Conservation (phyloP, 2,797 vertebrate species). For the Apogon talboti region DNA sequence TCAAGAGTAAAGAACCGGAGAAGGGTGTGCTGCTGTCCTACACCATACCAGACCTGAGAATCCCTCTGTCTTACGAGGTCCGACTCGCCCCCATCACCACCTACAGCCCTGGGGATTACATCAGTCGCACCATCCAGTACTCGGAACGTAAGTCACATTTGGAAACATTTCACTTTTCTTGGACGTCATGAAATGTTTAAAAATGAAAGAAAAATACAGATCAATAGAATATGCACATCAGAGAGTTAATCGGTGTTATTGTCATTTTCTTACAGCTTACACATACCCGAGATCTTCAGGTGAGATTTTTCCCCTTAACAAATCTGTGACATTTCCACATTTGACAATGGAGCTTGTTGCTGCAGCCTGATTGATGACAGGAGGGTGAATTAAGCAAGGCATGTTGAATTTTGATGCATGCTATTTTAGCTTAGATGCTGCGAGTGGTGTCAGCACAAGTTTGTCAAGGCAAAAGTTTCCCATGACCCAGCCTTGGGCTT, state of each 20-base stretch:
- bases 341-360: conserved; percentile 29
- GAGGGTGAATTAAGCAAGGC: conserved; percentile 25
- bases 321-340: not conserved
- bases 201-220: too few relatives aligned
- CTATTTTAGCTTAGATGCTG: conserved; percentile 50
- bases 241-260: conserved; percentile 46
- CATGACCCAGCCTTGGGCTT: conserved; percentile 23
- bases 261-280: conserved; percentile 87
- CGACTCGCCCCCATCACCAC: conserved; percentile 91
- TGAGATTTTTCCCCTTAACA: conserved; percentile 66
- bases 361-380: conserved; percentile 43
- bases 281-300: conserved; percentile 92
- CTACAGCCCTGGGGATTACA: conserved; percentile 89
- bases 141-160: conserved; percentile 90
- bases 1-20: conserved; percentile 85
- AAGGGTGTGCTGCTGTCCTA: conserved; percentile 91
- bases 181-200: not conserved
- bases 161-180: conserved; percentile 2
- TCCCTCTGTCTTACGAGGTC: conserved; percentile 93
- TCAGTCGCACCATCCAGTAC: conserved; percentile 91
- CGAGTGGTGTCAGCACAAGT: conserved; percentile 42
- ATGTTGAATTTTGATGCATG: conserved; percentile 36
- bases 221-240: not conserved
- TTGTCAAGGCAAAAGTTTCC: conserved; percentile 45
- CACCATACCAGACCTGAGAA: conserved; percentile 87